Conservation (phyloP, 2,113 vertebrate species). For the Microcebus lehilahytsara region DNA sequence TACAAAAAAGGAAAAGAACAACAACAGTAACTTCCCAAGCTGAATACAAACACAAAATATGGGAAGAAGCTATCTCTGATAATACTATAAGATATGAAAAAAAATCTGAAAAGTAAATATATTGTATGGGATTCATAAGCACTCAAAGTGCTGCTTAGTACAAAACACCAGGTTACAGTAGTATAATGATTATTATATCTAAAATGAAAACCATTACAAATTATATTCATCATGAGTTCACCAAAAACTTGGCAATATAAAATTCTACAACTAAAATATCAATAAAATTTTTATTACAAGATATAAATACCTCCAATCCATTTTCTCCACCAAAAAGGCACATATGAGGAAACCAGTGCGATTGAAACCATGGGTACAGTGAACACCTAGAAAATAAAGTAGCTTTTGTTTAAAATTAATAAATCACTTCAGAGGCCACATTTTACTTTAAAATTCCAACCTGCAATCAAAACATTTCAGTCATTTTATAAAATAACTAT, state of each 20-base stretch:
- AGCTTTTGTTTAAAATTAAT: conserved; percentile 57
- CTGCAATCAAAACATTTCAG: conserved; percentile 20
- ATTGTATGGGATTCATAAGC: background rate
- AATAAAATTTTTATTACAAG: background rate
- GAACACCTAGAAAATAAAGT: conserved; percentile 90
- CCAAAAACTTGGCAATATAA: conserved; percentile 44
- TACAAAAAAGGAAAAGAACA: conserved; percentile 27
- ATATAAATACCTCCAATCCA: conserved; percentile 97
- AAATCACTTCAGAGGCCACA: background rate
- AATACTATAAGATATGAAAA: background rate
- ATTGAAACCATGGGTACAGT: conserved; percentile 99
- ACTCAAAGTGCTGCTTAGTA: background rate
- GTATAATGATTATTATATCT: background rate
- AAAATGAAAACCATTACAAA: conserved; percentile 48
- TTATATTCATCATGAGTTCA: conserved; percentile 39
- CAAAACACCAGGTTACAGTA: background rate
- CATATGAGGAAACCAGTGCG: conserved; percentile 98
- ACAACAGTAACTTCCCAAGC: conserved; percentile 1
- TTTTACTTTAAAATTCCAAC: conserved; percentile 46
- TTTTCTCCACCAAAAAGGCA: conserved; percentile 97
- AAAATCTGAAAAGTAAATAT: background rate
- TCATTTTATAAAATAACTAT: conserved; percentile 32
- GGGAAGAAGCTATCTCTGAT: background rate
- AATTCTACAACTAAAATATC: conserved; percentile 41
- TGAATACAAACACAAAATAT: conserved; percentile 26